Evolutionary conservation across 2,888 invertebrate genomes (phyloP).

Genomic region (Furcula furcula): DNA sequence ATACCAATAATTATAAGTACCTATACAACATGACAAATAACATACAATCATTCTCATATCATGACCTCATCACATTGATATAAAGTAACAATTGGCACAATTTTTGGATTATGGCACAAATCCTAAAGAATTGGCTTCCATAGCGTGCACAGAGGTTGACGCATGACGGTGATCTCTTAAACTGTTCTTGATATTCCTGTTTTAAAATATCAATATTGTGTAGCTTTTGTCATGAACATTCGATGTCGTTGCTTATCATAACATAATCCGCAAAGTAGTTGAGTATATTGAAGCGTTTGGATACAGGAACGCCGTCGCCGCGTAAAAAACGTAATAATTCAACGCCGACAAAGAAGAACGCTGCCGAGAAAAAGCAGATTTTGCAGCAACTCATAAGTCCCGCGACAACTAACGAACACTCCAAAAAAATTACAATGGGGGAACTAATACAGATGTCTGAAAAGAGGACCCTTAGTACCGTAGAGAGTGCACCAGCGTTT

Average conservation of each 20-base stretch:
- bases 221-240: conserved; percentile 57
- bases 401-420: conserved; percentile 82
- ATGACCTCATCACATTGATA: conserved; percentile 22
- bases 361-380: conserved; percentile 89
- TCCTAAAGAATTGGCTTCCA: conserved; percentile 71
- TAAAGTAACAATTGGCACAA: conserved; percentile 42
- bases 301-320: conserved; percentile 88
- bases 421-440: conserved; percentile 85
- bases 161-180: conserved; percentile 51
- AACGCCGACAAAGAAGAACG: conserved; percentile 88
- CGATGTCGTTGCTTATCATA: conserved; percentile 59
- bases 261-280: conserved; percentile 19
- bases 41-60: conserved; percentile 20
- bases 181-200: conserved; percentile 32
- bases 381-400: conserved; percentile 89
- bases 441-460: conserved; percentile 89
- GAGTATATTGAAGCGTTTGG: conserved; percentile 30
- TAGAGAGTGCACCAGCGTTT: conserved; percentile 74
- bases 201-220: conserved; percentile 42
- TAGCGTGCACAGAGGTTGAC: conserved; percentile 59
- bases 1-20: conserved; percentile 29
- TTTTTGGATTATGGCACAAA: conserved; percentile 40
- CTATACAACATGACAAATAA: conserved; percentile 26
- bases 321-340: conserved; percentile 91
- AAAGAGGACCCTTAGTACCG: conserved; percentile 72